phyloP scores from a whole-genome alignment of 2,888 invertebrate genomes.

The Oasisia sp. region DNA sequence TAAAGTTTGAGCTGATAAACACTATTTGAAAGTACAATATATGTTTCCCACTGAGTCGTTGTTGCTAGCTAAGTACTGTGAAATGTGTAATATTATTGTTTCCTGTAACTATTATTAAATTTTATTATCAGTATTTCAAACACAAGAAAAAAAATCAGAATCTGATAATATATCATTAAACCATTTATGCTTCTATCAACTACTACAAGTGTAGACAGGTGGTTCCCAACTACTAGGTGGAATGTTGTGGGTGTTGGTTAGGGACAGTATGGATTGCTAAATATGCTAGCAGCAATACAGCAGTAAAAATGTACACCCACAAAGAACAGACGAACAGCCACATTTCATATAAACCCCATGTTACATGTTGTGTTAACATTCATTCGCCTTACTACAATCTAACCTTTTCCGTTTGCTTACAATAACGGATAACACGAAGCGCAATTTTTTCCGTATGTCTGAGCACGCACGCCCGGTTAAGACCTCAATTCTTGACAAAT shows the following conservation, averaged over 20 bases:
- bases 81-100: too few species aligned
- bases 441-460: neutral
- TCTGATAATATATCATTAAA: too few species aligned
- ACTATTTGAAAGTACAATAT: too few species aligned
- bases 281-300: neutral
- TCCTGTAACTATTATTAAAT: too few species aligned
- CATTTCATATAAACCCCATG: neutral
- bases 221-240: neutral
- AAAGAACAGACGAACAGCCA: neutral
- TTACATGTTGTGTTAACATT: neutral
- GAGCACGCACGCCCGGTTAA: neutral
- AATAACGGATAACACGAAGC: neutral
- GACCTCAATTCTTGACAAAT: neutral
- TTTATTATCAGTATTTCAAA: too few species aligned
- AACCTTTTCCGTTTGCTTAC: neutral
- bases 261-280: neutral
- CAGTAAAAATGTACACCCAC: neutral
- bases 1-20: too few species aligned
- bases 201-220: too few species aligned
- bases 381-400: neutral
- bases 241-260: slow-evolving; percentile 8
- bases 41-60: too few species aligned
- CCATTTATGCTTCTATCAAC: too few species aligned
- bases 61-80: too few species aligned
- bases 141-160: too few species aligned